A percentile compares a stretch with the other conserved stretches of the same genome.
phyloP scores from a whole-genome alignment of 2,797 vertebrate species.

The Pseudotriccus pelzelni region DNA sequence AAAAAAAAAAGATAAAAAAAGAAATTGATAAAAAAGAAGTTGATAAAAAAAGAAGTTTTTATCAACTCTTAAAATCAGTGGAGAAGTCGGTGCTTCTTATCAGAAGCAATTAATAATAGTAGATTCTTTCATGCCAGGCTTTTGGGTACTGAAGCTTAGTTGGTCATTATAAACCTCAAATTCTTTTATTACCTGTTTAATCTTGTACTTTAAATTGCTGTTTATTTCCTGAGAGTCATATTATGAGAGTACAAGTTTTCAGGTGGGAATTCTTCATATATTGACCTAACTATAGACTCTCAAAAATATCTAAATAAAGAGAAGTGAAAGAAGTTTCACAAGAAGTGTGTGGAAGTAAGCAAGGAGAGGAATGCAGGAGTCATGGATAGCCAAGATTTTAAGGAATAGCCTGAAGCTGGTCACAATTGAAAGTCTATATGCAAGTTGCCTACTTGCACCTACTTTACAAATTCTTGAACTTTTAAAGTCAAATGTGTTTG shows the following conservation, averaged over 20 bases:
- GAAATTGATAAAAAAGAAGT: too few relatives aligned
- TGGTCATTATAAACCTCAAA: not conserved
- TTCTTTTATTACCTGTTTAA: not conserved
- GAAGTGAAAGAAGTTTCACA: not conserved
- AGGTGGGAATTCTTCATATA: not conserved
- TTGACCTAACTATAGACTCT: not conserved
- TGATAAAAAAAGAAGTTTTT: not conserved
- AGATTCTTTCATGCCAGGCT: not conserved
- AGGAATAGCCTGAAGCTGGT: not conserved
- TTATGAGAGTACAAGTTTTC: not conserved
- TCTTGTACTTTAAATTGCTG: not conserved
- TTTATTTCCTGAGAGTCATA: not conserved
- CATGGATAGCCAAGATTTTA: not conserved
- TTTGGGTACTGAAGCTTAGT: not conserved
- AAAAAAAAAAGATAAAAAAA: too few relatives aligned
- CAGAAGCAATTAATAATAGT: not conserved
- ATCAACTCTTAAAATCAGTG: not conserved
- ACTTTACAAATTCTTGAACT: not conserved
- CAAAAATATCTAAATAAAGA: not conserved
- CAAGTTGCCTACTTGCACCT: not conserved
- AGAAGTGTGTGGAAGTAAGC: not conserved
- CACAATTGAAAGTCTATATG: not conserved
- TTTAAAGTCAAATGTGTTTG: not conserved
- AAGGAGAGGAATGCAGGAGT: not conserved
- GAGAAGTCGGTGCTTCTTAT: not conserved